Conservation (phyloP, 2,113 vertebrate genomes). For the Alouatta palliata region DNA sequence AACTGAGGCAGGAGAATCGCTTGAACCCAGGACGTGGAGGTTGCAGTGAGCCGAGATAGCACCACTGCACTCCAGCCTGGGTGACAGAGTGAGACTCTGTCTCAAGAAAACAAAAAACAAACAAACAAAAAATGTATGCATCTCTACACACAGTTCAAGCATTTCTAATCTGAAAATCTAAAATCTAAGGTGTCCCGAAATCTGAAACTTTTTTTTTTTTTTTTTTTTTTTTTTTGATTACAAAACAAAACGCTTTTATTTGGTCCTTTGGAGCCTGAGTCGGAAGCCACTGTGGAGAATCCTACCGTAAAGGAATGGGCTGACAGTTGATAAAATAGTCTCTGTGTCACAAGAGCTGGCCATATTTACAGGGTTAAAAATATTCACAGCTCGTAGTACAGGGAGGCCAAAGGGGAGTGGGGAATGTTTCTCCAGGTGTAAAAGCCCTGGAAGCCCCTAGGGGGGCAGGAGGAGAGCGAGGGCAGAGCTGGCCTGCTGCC, state of each 20-base stretch:
- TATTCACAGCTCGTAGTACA: slow-evolving; percentile 86
- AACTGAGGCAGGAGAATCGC: no score
- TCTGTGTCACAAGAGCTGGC: slow-evolving; percentile 89
- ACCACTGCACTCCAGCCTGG: no score
- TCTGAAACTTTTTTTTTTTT: neutral
- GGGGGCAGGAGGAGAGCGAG: neutral
- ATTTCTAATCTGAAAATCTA: neutral
- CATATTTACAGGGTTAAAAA: slow-evolving; percentile 91
- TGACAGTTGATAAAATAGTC: slow-evolving; percentile 93
- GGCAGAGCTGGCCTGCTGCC: slow-evolving; percentile 55
- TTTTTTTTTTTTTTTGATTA: no score
- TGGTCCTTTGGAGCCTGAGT: slow-evolving; percentile 99
- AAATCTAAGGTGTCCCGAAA: neutral
- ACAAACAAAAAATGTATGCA: no score
- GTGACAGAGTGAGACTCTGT: no score
- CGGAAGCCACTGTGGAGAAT: slow-evolving; percentile 92
- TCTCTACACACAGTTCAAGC: neutral
- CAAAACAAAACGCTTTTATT: slow-evolving; percentile 95
- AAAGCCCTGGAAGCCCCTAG: neutral
- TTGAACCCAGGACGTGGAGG: no score
- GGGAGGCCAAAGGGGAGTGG: neutral
- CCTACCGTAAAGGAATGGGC: slow-evolving; percentile 82
- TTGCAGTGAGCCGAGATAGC: no score
- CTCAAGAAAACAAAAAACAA: no score
- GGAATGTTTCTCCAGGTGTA: slow-evolving; percentile 16